phyloP scores from a whole-genome alignment of 2,888 invertebrate species.

The Cantharis flavilabris region DNA sequence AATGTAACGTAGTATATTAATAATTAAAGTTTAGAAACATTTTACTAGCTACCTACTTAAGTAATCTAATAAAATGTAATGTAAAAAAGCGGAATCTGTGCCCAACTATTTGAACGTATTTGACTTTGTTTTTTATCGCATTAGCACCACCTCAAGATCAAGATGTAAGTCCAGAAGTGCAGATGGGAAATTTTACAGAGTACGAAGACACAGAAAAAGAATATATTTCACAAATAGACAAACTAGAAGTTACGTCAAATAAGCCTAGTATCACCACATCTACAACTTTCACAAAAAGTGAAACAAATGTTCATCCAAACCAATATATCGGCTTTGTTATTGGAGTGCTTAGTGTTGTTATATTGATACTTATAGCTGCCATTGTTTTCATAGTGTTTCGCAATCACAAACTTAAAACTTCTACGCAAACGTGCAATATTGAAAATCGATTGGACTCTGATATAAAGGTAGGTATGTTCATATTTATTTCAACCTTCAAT shows the following conservation, averaged over 20 bases:
- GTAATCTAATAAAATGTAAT: background rate
- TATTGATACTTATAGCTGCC: constrained; percentile 70
- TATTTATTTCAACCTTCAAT: background rate
- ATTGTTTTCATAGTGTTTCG: constrained; percentile 72
- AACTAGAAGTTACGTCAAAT: constrained; percentile 65
- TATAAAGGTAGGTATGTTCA: constrained; percentile 40
- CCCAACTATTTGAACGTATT: background rate
- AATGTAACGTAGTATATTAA: too few relatives aligned
- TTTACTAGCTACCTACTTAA: background rate
- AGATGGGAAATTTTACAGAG: constrained; percentile 66
- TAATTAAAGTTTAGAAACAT: background rate
- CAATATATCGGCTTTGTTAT: constrained; percentile 70
- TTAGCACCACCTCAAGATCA: constrained; percentile 21
- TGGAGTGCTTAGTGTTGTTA: constrained; percentile 72
- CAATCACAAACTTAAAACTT: constrained; percentile 62
- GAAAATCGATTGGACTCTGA: constrained; percentile 57
- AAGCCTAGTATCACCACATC: constrained; percentile 59
- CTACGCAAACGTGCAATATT: constrained; percentile 42
- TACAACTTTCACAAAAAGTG: constrained; percentile 34
- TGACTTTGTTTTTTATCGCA: background rate
- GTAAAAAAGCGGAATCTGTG: background rate
- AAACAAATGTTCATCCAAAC: constrained; percentile 60
- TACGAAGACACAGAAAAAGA: constrained; percentile 63
- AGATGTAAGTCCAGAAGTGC: constrained; percentile 57
- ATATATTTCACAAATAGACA: constrained; percentile 71